Conservation (phyloP, 1,140 invertebrate genomes). For the Papilio xuthus region DNA sequence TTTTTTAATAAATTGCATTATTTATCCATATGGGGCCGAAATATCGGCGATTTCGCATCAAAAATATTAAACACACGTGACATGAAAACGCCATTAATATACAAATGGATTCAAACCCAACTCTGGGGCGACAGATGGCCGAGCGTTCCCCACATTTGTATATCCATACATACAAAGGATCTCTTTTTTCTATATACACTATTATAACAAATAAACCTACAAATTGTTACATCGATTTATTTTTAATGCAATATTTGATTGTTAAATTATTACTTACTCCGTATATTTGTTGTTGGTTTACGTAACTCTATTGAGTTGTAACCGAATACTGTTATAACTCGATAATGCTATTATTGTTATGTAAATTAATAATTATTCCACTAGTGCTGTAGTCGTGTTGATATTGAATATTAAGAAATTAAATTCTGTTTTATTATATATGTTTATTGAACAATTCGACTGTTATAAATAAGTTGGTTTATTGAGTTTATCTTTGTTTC, state of each 20-base stretch:
- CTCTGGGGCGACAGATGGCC: constrained; percentile 64
- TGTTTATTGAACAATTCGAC: background rate
- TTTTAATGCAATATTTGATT: constrained; percentile 42
- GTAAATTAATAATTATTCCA: constrained; percentile 29
- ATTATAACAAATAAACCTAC: constrained; percentile 51
- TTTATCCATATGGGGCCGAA: constrained; percentile 1
- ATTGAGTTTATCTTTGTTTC: background rate
- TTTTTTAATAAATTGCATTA: background rate
- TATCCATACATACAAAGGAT: constrained; percentile 50
- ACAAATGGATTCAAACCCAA: constrained; percentile 55
- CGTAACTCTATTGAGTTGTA: constrained; percentile 22
- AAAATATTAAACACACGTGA: constrained; percentile 52
- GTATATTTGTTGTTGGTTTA: constrained; percentile 31
- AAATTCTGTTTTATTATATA: background rate
- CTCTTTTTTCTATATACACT: constrained; percentile 45
- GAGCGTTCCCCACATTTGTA: constrained; percentile 54
- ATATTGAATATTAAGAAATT: constrained; percentile 2
- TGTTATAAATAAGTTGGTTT: background rate
- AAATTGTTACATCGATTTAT: constrained; percentile 48
- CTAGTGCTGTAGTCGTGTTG: background rate
- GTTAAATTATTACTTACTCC: constrained; percentile 32
- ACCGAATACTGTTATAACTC: constrained; percentile 32
- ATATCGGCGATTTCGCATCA: constrained; percentile 41
- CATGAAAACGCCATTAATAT: constrained; percentile 62
- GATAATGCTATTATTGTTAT: constrained; percentile 34